Percentiles rank a stretch among this genome's conserved stretches.
These are phyloP conservation scores for Agrochola litura DNA, from an alignment of 2,888 invertebrate species.

Conservation along the genomic window DNA sequence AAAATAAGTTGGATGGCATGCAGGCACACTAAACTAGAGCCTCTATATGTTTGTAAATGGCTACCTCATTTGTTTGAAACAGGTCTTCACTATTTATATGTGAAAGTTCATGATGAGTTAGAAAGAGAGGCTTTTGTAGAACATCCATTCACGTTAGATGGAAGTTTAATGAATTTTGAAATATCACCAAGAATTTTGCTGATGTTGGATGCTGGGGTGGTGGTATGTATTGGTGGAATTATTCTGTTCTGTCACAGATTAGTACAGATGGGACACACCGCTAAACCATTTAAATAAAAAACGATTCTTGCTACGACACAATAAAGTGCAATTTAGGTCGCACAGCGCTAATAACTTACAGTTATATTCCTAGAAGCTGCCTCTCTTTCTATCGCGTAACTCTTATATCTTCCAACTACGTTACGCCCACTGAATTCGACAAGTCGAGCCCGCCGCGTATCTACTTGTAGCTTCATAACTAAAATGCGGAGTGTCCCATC, in stretches of 20 bases:
- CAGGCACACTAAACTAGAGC: slow-evolving; percentile 90
- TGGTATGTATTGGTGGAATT: slow-evolving; percentile 91
- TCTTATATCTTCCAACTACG: too few relatives aligned
- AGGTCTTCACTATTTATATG: slow-evolving; percentile 93
- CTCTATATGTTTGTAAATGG: slow-evolving; percentile 94
- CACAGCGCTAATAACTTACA: too few relatives aligned
- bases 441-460: too few relatives aligned
- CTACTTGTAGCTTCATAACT: too few relatives aligned
- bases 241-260: slow-evolving; percentile 3
- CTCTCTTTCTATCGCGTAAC: too few relatives aligned
- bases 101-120: slow-evolving; percentile 90
- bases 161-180: slow-evolving; percentile 92
- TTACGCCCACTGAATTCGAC: too few relatives aligned
- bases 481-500: too few relatives aligned
- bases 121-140: slow-evolving; percentile 89
- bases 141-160: slow-evolving; percentile 96
- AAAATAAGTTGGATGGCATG: slow-evolving; percentile 92
- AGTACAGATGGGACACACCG: too few relatives aligned
- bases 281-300: too few relatives aligned
- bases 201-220: slow-evolving; percentile 93
- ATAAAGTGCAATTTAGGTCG: too few relatives aligned
- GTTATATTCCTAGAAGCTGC: too few relatives aligned
- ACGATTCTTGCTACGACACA: too few relatives aligned
- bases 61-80: slow-evolving; percentile 91
- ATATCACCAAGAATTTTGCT: slow-evolving; percentile 93